Percentiles rank a stretch among this genome's conserved stretches.
Evolutionary conservation across 2,888 invertebrate genomes (phyloP).

Genomic region (Agrypnus murinus): DNA sequence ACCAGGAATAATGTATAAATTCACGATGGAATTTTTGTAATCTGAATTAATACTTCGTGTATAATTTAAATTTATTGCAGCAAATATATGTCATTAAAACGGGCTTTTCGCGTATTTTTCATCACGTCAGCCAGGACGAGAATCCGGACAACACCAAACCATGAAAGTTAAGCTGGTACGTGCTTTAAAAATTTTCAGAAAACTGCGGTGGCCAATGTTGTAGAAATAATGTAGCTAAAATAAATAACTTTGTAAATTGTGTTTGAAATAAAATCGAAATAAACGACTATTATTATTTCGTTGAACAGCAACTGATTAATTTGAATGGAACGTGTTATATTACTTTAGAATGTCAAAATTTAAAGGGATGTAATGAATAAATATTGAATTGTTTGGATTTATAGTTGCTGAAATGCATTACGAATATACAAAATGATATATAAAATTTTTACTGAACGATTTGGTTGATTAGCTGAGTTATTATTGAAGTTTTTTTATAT

Average conservation of each 20-base stretch:
- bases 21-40: constrained; percentile 36
- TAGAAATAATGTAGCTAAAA: constrained; percentile 49
- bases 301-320: constrained; percentile 48
- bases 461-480: too few species aligned
- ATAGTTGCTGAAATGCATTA: too few species aligned
- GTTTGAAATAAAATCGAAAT: constrained; percentile 42
- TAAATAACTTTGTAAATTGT: constrained; percentile 46
- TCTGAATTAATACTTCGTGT: constrained; percentile 41
- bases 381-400: constrained; percentile 7
- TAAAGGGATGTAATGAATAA: constrained; percentile 12
- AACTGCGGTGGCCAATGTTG: constrained; percentile 30
- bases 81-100: constrained; percentile 41
- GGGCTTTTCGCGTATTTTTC: constrained; percentile 6
- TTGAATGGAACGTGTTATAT: constrained; percentile 13
- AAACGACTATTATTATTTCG: constrained; percentile 40
- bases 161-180: constrained; percentile 3
- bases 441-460: too few species aligned
- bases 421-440: too few species aligned
- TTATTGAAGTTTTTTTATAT: too few species aligned
- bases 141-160: not conserved
- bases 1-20: constrained; percentile 12
- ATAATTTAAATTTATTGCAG: constrained; percentile 45
- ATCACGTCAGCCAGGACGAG: constrained; percentile 19
- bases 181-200: constrained; percentile 27
- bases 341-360: not conserved